Base-by-base conservation (phyloP, 2,888 invertebrate species). In the Trisateles emortualis region DNA sequence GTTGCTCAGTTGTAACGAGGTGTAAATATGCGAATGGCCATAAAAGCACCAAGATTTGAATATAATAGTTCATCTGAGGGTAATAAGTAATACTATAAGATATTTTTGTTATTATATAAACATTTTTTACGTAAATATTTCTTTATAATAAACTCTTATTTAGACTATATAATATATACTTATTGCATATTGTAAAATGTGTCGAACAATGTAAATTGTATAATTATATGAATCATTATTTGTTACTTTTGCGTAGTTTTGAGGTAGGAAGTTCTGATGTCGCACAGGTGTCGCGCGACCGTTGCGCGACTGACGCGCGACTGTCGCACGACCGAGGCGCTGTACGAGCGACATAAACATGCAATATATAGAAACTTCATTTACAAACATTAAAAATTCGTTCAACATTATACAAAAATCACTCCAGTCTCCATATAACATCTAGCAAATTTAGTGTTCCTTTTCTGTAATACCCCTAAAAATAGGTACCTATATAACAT, bases 401-500 rank as follows among this genome's bases (percentile, higher is more conserved):
- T 87, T 88, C 83, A 90, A 90, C 87, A 88, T 89, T 84, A 87
- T 88, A 90, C 89, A 90, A 91, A 87, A 89, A 78, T 83, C 87
- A 83, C 88, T 84, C 87, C 87, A n/a, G 65, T 80, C 79, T 79
- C 81, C 83, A 76, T 82, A 88, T 86, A 80, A 86, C 89, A 87
- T 87, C 86, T 91, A 89, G 88, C 90, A 89, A 90, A 90, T 88
- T 87, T 88, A 87, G 84, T 85, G 86, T 90, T 86, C 83, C 87
- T 81, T 86, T 84, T 89, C 85, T 87, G 88, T 85, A 88, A 85
- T 88, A 87, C 84, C 86, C 87, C 87, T 91, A 92, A 90, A 91
- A 84, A 92, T 91, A 89, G 86, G 86, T 87, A 85, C 79, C 74
- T 86, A 90, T 92, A 90, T 90, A 91, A 92, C 90, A 88, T 92